These are phyloP conservation scores for Labeo calbasu DNA, from an alignment of 2,797 vertebrate species.

Conservation along the genomic window DNA sequence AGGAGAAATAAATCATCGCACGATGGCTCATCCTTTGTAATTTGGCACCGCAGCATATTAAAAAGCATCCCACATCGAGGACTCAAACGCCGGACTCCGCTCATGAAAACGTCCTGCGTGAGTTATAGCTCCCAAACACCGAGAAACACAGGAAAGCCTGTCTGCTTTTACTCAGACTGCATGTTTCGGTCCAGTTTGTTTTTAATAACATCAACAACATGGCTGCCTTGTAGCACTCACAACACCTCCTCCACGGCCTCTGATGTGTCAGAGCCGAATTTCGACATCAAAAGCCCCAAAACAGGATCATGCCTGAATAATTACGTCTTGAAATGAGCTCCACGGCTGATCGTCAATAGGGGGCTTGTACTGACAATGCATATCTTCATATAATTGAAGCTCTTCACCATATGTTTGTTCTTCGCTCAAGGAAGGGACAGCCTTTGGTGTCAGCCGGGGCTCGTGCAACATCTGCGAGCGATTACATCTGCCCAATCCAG, in stretches of 20 bases:
- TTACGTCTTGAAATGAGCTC: constrained; percentile 61
- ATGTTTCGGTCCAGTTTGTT: constrained; percentile 46
- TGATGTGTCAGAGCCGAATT: constrained; percentile 58
- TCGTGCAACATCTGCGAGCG: constrained; percentile 59
- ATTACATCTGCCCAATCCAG: constrained; percentile 57
- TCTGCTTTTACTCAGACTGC: constrained; percentile 58
- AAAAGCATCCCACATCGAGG: constrained; percentile 44
- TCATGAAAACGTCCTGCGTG: constrained; percentile 57
- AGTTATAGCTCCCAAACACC: constrained; percentile 54
- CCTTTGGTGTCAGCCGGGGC: constrained; percentile 47
- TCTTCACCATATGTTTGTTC: constrained; percentile 58
- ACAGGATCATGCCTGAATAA: constrained; percentile 66
- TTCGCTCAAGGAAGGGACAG: constrained; percentile 55
- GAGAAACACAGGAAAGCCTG: constrained; percentile 40
- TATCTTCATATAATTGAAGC: constrained; percentile 72
- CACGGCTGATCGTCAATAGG: constrained; percentile 60
- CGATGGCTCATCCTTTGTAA: constrained; percentile 58
- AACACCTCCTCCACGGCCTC: constrained; percentile 56
- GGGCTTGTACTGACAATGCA: constrained; percentile 64
- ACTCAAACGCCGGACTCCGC: constrained; percentile 40
- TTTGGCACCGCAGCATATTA: constrained; percentile 56
- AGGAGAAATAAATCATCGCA: constrained; percentile 59
- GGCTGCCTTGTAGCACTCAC: constrained; percentile 48
- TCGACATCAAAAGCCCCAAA: constrained; percentile 61
- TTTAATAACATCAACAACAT: constrained; percentile 61